Percentiles rank a stretch among this genome's conserved stretches.
These are phyloP conservation scores for Drosophila mauritiana DNA, from an alignment of 1,140 invertebrate species.

Conservation along the genomic window DNA sequence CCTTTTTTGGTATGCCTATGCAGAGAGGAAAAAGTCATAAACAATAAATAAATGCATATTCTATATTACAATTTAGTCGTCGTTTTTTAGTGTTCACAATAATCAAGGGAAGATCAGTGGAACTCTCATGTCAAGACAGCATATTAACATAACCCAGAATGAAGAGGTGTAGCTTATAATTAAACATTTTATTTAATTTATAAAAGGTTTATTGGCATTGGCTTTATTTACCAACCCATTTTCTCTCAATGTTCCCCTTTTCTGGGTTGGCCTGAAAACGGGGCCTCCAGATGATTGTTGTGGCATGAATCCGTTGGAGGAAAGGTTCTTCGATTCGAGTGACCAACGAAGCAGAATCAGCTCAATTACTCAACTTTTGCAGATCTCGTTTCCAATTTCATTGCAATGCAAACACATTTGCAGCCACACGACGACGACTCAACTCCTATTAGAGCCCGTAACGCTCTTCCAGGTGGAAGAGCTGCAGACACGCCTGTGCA, in stretches of 20 bases:
- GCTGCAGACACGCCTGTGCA: slow-evolving; percentile 32
- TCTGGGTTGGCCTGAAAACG: neutral
- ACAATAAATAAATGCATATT: neutral
- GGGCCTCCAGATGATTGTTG: slow-evolving; percentile 50
- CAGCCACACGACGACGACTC: slow-evolving; percentile 40
- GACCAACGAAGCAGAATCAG: slow-evolving; percentile 58
- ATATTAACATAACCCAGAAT: too few relatives aligned
- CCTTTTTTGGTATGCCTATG: slow-evolving; percentile 62
- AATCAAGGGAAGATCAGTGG: too few relatives aligned
- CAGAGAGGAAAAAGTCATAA: slow-evolving; percentile 13
- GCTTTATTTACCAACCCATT: neutral
- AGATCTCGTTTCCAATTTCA: slow-evolving; percentile 61
- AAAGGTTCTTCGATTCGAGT: slow-evolving; percentile 24
- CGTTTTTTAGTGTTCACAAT: too few relatives aligned
- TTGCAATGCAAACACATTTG: slow-evolving; percentile 61
- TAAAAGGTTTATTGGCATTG: too few relatives aligned
- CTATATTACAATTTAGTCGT: neutral
- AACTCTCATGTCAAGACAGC: too few relatives aligned
- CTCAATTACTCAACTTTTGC: slow-evolving; percentile 68
- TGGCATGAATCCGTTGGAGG: slow-evolving; percentile 42
- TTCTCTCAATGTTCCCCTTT: slow-evolving; percentile 11
- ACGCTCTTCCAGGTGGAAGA: slow-evolving; percentile 47
- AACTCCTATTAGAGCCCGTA: slow-evolving; percentile 32
- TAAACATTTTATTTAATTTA: too few relatives aligned
- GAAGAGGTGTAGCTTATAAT: too few relatives aligned